phyloP scores from a whole-genome alignment of 2,797 vertebrate species.

The Pantherophis alleghaniensis region DNA sequence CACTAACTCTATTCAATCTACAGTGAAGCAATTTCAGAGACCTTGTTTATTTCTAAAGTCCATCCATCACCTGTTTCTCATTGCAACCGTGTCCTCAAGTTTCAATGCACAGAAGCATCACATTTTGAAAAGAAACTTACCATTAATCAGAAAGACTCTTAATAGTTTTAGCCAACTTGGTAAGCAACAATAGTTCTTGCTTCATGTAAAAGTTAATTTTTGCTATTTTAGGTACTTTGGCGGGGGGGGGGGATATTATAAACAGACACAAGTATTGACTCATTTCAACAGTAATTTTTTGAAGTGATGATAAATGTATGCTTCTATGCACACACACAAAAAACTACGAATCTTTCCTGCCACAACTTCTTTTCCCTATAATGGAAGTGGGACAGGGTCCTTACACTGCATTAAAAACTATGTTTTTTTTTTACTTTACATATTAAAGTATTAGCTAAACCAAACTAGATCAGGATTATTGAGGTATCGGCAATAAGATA shows the following conservation, averaged over 20 bases:
- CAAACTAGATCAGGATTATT: background rate
- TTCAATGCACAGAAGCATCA: background rate
- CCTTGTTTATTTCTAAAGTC: background rate
- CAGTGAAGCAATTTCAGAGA: background rate
- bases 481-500: background rate
- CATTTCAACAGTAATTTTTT: background rate
- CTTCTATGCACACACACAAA: background rate
- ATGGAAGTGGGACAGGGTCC: background rate
- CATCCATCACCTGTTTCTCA: background rate
- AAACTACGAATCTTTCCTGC: background rate
- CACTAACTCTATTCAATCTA: background rate
- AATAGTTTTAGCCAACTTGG: background rate
- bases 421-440: background rate
- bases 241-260: background rate
- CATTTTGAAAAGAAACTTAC: background rate
- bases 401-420: background rate
- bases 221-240: background rate
- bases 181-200: background rate
- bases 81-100: background rate
- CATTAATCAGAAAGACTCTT: background rate
- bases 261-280: background rate
- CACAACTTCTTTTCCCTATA: background rate
- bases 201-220: background rate
- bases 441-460: background rate
- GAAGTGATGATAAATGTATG: background rate